Evolutionary conservation across 2,888 invertebrate genomes (phyloP).

Genomic region (Drosophila flavopinicola): DNA sequence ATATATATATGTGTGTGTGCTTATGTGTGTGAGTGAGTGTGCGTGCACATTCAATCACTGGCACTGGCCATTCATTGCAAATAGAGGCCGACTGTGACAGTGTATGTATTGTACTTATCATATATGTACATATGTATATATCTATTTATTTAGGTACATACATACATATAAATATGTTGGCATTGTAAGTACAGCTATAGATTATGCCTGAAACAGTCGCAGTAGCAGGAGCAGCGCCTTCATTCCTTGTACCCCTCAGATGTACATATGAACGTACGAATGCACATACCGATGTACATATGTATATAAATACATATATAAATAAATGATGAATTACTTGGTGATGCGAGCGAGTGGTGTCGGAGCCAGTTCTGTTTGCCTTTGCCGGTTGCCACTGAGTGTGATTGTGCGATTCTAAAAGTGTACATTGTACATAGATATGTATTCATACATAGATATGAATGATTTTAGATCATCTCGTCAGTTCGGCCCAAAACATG

Average conservation of each 20-base stretch:
- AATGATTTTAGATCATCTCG: background rate
- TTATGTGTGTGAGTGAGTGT: slow-evolving; percentile 8
- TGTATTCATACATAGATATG: background rate
- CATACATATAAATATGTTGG: background rate
- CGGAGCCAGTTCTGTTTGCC: background rate
- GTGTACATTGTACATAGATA: background rate
- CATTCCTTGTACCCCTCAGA: background rate
- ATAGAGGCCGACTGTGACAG: slow-evolving; percentile 38
- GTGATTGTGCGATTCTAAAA: too few species aligned
- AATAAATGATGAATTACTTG: slow-evolving; percentile 23
- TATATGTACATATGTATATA: background rate
- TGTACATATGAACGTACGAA: background rate
- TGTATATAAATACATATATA: background rate
- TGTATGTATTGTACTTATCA: background rate
- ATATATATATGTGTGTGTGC: too few species aligned
- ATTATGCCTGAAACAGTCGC: slow-evolving; percentile 11
- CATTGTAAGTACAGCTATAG: slow-evolving; percentile 4
- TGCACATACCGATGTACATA: too few species aligned
- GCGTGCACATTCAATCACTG: slow-evolving; percentile 1
- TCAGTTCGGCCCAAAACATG: too few species aligned
- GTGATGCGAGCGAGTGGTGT: background rate
- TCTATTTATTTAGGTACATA: background rate
- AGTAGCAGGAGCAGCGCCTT: background rate
- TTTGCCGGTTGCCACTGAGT: too few species aligned
- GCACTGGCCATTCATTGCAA: slow-evolving; percentile 35